Evolutionary conservation across 2,797 vertebrate species (phyloP), one percentile per base, ranked within the genome.

Genomic region (Meriones psammophilus): DNA sequence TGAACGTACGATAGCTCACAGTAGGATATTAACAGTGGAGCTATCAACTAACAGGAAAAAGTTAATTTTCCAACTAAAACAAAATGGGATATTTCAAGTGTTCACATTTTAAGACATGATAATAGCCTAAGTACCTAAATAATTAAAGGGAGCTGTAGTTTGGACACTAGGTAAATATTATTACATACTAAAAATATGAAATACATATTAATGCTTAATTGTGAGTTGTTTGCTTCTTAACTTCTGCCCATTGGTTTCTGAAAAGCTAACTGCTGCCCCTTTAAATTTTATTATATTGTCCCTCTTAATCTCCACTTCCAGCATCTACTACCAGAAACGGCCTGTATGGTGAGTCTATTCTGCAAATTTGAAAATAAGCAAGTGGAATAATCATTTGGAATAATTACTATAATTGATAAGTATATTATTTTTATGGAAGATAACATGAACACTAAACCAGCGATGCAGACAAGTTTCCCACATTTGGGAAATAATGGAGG

Each of bases 21-120:
- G n/a, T 18, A 81, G 90, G 91, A 22, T 86, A 62, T 88, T 88
- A 73, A 91, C 60, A 36, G n/a, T 26, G 20, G 60, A 85, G 68
- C 1, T 69, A 88, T 20, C 42, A 56, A 87, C 20, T 83, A 78
- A 80, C 15, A 28, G 33, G 71, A 56, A 89, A 77, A 94, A 93
- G 15, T 22, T 0, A 93, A 71, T 84, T 92, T 68, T 81, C 9
- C 36, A 86, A 83, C 2, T 58, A 89, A 60, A 91, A 95, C 24
- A 56, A 9, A 92, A 92, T 91, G 20, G 17, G 18, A 68, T 94
- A 93, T 56, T 78, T 6, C 73, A 86, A 78, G 50, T 58, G 2
- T 18, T 66, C 94, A 26, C 50, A 68, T 81, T 92, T 87, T 66
- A 94, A 81, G 54, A n/a, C 39, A 93, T 68, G 73, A 39, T 69